Conservation (phyloP, 1,140 invertebrate genomes). For the Drosophila kohkoa region DNA sequence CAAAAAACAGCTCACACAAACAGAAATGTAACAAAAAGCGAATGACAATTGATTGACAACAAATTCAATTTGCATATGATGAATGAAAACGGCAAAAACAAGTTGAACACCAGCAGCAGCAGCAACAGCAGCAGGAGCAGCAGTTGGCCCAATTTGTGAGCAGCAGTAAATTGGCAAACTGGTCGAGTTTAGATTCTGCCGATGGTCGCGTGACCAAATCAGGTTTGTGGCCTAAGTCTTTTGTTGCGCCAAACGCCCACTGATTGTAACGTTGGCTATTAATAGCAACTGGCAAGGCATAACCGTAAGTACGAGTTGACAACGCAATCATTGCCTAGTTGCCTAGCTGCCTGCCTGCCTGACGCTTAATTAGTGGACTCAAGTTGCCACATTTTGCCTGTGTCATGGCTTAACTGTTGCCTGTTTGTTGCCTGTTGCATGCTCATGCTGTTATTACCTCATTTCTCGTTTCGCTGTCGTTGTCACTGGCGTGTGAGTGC, state of each 20-base stretch:
- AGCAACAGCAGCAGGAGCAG: not conserved
- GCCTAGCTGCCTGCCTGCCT: too few relatives aligned
- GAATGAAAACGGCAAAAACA: slow-evolving; percentile 30
- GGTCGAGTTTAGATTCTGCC: slow-evolving; percentile 21
- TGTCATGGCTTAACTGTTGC: slow-evolving; percentile 16
- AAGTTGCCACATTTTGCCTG: slow-evolving; percentile 57
- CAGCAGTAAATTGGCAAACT: slow-evolving; percentile 10
- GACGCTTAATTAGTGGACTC: slow-evolving; percentile 36
- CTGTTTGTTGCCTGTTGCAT: not conserved
- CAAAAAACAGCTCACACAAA: slow-evolving; percentile 22
- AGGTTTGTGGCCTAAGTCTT: slow-evolving; percentile 73
- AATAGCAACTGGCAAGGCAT: slow-evolving; percentile 22
- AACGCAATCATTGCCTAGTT: slow-evolving; percentile 51
- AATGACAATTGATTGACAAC: slow-evolving; percentile 40
- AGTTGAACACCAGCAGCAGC: not conserved
- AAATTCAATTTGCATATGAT: slow-evolving; percentile 52
- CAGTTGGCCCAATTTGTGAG: slow-evolving; percentile 31
- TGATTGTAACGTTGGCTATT: slow-evolving; percentile 14
- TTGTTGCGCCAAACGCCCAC: slow-evolving; percentile 31
- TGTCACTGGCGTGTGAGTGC: not conserved
- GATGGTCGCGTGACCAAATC: slow-evolving; percentile 38
- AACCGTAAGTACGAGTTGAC: slow-evolving; percentile 32
- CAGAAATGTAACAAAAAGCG: slow-evolving; percentile 38
- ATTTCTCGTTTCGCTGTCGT: slow-evolving; percentile 3
- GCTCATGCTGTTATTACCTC: slow-evolving; percentile 16